Conservation (phyloP, 2,888 invertebrate genomes). For the Gryllus longicercus region DNA sequence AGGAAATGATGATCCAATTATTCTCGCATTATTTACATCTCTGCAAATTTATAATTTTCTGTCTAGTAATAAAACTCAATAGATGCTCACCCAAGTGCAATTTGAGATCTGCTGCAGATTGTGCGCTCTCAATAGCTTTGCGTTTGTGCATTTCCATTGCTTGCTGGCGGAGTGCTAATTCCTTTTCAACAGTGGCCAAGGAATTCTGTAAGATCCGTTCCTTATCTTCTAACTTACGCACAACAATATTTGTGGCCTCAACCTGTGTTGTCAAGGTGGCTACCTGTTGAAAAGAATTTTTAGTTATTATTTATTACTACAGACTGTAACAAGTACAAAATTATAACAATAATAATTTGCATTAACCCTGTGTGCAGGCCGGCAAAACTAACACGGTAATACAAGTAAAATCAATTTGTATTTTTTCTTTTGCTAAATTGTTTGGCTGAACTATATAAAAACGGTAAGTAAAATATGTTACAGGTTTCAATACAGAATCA, state of each 20-base stretch:
- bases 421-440: no score
- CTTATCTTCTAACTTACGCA: constrained; percentile 92
- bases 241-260: constrained; percentile 90
- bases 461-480: no score
- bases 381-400: no score
- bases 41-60: background rate
- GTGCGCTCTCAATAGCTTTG: constrained; percentile 95
- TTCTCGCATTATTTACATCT: background rate
- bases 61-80: background rate
- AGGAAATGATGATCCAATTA: no score
- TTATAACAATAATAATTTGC: no score
- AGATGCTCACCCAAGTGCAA: constrained; percentile 72
- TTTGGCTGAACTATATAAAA: no score
- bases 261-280: constrained; percentile 80
- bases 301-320: background rate
- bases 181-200: constrained; percentile 89
- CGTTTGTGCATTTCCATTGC: constrained; percentile 98
- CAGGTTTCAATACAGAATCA: no score
- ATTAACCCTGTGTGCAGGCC: no score
- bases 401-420: no score
- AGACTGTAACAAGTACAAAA: no score
- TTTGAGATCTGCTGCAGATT: constrained; percentile 94
- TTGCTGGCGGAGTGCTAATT: constrained; percentile 85
- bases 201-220: constrained; percentile 89
- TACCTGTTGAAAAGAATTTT: constrained; percentile 50